Evolutionary conservation across 2,113 vertebrate species (phyloP).

Genomic region (Pelecanus crispus): DNA sequence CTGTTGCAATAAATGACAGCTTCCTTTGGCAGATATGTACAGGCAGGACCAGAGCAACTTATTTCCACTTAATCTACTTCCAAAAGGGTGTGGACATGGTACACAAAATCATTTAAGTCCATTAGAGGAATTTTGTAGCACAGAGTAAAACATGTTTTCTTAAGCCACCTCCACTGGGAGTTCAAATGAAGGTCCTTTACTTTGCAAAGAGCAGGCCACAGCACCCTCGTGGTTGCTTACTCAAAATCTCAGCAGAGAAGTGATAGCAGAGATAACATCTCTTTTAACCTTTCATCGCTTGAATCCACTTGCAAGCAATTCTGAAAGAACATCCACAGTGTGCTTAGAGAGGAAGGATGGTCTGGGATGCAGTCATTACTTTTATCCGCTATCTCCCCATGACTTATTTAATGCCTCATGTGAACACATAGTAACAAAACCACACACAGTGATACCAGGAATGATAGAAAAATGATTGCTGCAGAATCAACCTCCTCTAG

Average conservation of each 20-base stretch:
- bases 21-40: background rate
- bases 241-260: background rate
- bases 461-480: background rate
- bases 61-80: background rate
- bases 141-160: background rate
- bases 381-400: rapidly evolving
- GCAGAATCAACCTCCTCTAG: background rate
- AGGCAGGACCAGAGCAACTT: background rate
- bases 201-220: background rate
- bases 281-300: background rate
- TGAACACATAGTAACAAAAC: background rate
- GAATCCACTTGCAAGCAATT: background rate
- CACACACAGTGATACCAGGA: background rate
- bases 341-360: background rate
- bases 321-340: background rate
- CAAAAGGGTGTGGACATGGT: background rate
- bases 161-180: background rate
- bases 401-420: background rate
- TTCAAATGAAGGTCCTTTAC: background rate
- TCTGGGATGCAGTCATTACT: background rate
- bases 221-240: background rate
- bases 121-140: background rate
- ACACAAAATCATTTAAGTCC: background rate
- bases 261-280: background rate
- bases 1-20: background rate